These are phyloP conservation scores for Neodiprion virginianus DNA, from an alignment of 1,140 invertebrate species.

Conservation along the genomic window DNA sequence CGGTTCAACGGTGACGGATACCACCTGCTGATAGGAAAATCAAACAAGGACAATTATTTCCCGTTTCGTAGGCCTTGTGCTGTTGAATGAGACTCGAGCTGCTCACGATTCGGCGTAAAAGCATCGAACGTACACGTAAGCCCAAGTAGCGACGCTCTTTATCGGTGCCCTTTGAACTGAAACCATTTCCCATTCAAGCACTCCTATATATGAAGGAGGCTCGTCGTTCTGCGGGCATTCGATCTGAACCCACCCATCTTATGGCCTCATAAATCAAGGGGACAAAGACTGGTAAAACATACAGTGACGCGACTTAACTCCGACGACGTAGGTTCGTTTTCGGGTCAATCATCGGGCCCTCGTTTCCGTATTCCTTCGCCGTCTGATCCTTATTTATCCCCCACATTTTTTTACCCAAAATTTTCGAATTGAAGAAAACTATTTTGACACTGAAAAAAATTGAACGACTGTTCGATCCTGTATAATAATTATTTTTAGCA, in stretches of 20 bases:
- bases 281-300: slow-evolving; percentile 2
- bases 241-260: background rate
- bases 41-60: too few relatives aligned
- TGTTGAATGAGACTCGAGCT: too few relatives aligned
- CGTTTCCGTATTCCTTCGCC: background rate
- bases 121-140: background rate
- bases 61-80: too few relatives aligned
- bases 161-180: background rate
- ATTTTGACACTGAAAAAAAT: too few relatives aligned
- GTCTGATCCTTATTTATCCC: background rate
- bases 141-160: background rate
- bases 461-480: too few relatives aligned
- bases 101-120: too few relatives aligned
- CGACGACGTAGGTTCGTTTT: background rate
- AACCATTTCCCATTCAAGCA: background rate
- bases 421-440: too few relatives aligned
- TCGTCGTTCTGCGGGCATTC: background rate
- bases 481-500: too few relatives aligned
- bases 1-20: too few relatives aligned
- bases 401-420: background rate
- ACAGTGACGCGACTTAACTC: slow-evolving; percentile 4
- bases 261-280: background rate
- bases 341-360: too few relatives aligned
- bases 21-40: too few relatives aligned
- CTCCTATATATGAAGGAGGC: background rate